Base-by-base conservation (phyloP, 1,140 invertebrate species). In the Megalonaias nervosa region DNA sequence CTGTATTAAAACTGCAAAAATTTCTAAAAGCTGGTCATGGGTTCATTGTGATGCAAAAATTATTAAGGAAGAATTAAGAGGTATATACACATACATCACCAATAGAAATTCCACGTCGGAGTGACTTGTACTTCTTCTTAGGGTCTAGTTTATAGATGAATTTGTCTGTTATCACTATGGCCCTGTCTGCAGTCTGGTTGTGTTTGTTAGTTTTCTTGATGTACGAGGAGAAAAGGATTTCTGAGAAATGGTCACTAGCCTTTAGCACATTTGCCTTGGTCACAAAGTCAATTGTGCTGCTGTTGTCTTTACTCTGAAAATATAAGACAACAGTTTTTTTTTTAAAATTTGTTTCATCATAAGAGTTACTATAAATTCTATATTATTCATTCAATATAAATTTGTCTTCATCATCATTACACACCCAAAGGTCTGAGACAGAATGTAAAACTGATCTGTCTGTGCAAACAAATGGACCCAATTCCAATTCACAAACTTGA, bases 91-190 rank as follows among this genome's bases (percentile, higher is more conserved):
- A 90, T 85, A 96, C 95, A 91, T 97, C 95, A 68, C 93, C 92
- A 65, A 98, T 94, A 6, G 93, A 93, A 85, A 95, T 95, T 21
- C 95, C 95, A 82, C 96, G 94, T 86, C 95, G 96, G 93, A 99
- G 94, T 55, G 94, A 93, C 86, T 96, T 97, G 89, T 98, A 99
- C 84, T 93, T 93, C 73, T 91, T 91, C 61, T 92, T 93, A 38
- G 92, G 92, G 81, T 99, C 97, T 80, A 99, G 91, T 90, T 99
- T 99, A 89, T 96, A 98, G 79, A 99, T 94, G 38, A 93, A 93
- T 13, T 93, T 93, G 82, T 98, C 97, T 0, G 98, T 99, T 62
- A 99, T 92, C 15, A 98, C 92, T 67, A 99, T 89, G 9, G 95
- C 96, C 67, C 98, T 92, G 85, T 98, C 96, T 0, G 96, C 95